Base-by-base conservation (phyloP, 2,113 vertebrate species). In the Mobula birostris region DNA sequence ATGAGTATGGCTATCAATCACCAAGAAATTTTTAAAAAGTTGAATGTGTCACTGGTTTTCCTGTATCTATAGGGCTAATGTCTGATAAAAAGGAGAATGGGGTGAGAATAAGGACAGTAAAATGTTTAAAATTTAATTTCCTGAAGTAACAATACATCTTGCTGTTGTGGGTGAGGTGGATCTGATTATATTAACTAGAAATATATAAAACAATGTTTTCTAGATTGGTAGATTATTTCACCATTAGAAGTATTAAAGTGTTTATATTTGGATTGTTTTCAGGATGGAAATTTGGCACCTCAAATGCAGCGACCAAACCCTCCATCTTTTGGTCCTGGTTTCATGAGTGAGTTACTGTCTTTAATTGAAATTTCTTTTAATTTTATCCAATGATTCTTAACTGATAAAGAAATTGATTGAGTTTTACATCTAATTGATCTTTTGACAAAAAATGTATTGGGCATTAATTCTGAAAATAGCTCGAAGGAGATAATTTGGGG, bases 221-320 rank as follows among this genome's bases (percentile, higher is more conserved):
- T 85, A 0, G 21, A 61, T 58, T 85, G 24, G 24, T 61, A 58
- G 48, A 27, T 48, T 58, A 36, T 32, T 91, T 68, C 15, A 19
- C 32, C 6, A 14, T 17, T 9, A 88, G 11, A 72, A 48, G 40
- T 40, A 40, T 36, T 93, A 36, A 93, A 72, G 27, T 80, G 40
- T 83, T 94, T 21, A 24, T 27, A 68, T 70, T 93, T 93, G 68
- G 36, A 80, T 83, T 94, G n/a, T 6, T 96, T 97, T 95, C 96
- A 99, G 99, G 98, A 99, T n/a, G 97, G 96, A 95, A 98, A 96
- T 96, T 94, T 98, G 95, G 96, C 97, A 94, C 96, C 98, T 96
- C 98, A 97, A 95, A 96, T 98, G 96, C 97, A 97, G 82, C 97
- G 98, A n/a, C 98, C 98, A 68, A 98, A 96, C 95, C 98, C 98